Conservation (phyloP, 1,140 invertebrate genomes). For the Venturia canescens region DNA sequence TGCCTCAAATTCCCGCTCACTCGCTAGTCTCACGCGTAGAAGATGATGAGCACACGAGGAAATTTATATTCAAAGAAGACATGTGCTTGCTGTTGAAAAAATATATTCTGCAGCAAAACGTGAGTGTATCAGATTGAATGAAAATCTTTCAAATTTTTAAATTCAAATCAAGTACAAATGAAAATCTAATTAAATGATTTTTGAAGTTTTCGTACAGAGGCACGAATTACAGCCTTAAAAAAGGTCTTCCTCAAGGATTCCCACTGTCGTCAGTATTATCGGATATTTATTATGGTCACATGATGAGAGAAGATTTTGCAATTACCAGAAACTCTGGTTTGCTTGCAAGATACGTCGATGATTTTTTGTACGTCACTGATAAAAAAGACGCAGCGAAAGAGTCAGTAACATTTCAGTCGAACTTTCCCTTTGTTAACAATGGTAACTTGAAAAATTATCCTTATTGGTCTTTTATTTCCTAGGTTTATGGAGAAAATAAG, state of each 20-base stretch:
- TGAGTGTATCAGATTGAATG: background rate
- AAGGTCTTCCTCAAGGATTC: constrained; percentile 32
- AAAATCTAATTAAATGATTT: background rate
- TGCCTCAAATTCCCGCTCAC: background rate
- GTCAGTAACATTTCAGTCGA: constrained; percentile 4
- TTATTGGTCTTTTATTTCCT: background rate
- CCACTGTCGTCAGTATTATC: constrained; percentile 17
- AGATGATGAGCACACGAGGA: too few species aligned
- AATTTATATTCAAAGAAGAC: too few species aligned
- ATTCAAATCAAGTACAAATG: background rate
- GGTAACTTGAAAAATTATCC: background rate
- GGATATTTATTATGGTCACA: constrained; percentile 38
- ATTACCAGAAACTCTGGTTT: constrained; percentile 18
- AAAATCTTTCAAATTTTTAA: background rate
- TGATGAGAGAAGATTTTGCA: constrained; percentile 5
- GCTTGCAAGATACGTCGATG: constrained; percentile 20
- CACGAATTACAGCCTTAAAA: constrained; percentile 1
- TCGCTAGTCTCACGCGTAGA: background rate
- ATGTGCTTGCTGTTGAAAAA: background rate
- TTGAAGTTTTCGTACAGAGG: background rate
- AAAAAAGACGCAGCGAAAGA: constrained; percentile 9
- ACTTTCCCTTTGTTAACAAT: background rate
- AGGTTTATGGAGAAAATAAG: constrained; percentile 13
- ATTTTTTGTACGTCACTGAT: constrained; percentile 38
- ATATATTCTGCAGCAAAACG: constrained; percentile 7